Evolutionary conservation across 2,797 vertebrate genomes (phyloP).

Genomic region (Miichthys miiuy): DNA sequence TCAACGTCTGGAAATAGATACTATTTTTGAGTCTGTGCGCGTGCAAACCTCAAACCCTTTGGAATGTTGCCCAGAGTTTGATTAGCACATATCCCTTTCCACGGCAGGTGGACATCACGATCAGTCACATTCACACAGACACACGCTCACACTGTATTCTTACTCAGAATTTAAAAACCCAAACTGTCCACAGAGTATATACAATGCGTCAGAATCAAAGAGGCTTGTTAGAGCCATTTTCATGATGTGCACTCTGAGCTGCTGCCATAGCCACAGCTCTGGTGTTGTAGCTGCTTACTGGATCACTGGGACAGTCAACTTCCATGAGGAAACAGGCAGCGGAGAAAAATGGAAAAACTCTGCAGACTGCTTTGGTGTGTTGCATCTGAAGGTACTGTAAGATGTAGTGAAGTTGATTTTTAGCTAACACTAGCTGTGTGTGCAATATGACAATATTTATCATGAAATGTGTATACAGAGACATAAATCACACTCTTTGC

Average conservation of each 20-base stretch:
- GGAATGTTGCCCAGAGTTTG: constrained; percentile 65
- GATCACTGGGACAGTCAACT: constrained; percentile 41
- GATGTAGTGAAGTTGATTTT: not conserved
- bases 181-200: constrained; percentile 15
- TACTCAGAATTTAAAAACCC: constrained; percentile 26
- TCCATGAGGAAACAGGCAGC: constrained; percentile 18
- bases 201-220: constrained; percentile 34
- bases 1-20: constrained; percentile 67
- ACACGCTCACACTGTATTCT: constrained; percentile 10
- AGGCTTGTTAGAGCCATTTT: constrained; percentile 13
- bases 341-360: constrained; percentile 36
- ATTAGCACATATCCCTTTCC: constrained; percentile 68
- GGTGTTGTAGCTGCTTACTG: constrained; percentile 34
- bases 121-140: constrained; percentile 46
- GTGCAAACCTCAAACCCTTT: constrained; percentile 51
- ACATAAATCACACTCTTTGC: no score
- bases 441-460: no score
- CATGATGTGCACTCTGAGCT: constrained; percentile 52
- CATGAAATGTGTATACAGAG: no score
- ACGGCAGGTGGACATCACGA: constrained; percentile 57
- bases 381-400: constrained; percentile 50
- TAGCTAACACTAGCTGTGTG: not conserved
- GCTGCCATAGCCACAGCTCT: constrained; percentile 32
- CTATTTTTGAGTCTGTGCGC: constrained; percentile 49
- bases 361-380: constrained; percentile 18